These are phyloP conservation scores for Cacajao melanocephalus DNA, from an alignment of 2,797 vertebrate species.

Conservation along the genomic window DNA sequence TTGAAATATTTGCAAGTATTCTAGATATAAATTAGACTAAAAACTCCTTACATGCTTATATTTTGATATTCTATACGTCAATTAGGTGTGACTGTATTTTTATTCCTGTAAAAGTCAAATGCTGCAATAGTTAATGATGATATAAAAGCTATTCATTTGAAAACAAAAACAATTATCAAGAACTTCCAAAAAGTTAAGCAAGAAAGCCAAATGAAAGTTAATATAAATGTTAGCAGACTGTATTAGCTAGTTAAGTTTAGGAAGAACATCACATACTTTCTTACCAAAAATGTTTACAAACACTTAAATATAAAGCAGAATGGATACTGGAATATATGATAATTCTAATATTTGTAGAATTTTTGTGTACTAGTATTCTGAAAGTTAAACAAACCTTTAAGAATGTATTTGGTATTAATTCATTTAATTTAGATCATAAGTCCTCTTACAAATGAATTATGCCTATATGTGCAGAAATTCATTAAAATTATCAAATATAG, in stretches of 20 bases:
- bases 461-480: neutral
- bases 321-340: neutral
- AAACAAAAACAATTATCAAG: neutral
- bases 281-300: neutral
- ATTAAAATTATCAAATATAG: constrained; percentile 5
- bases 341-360: constrained; percentile 8
- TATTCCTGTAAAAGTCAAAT: neutral
- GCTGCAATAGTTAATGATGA: neutral
- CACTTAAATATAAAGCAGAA: constrained; percentile 31
- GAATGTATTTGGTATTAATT: neutral
- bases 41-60: neutral
- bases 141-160: neutral
- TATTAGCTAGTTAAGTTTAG: neutral
- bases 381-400: neutral
- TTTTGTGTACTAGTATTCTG: neutral
- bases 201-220: neutral
- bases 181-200: constrained; percentile 29
- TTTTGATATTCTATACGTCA: neutral
- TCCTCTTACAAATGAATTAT: constrained; percentile 8
- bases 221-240: neutral
- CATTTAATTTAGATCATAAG: constrained; percentile 1
- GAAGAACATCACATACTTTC: neutral
- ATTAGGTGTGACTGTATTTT: neutral
- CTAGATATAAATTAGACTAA: neutral
- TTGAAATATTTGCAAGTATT: constrained; percentile 3